Evolutionary conservation across 1,140 invertebrate species (phyloP).

Genomic region (Arion vulgaris): DNA sequence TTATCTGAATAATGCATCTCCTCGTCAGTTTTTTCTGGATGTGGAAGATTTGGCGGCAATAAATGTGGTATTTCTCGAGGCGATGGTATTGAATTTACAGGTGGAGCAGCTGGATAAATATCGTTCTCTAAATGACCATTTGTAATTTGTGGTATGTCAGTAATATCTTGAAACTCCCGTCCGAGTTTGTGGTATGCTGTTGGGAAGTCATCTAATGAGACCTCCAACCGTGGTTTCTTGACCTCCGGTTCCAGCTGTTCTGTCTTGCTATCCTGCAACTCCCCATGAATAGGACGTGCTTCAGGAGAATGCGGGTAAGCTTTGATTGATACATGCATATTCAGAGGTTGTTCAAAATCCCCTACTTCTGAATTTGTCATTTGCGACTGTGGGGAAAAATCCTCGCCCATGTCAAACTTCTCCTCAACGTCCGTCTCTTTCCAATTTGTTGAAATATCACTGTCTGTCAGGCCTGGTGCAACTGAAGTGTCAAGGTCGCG

Average conservation of each 20-base stretch:
- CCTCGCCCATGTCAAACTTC: slow-evolving; percentile 3
- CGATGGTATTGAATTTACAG: slow-evolving; percentile 41
- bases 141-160: slow-evolving; percentile 77
- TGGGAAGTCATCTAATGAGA: slow-evolving; percentile 54
- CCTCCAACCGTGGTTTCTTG: slow-evolving; percentile 38
- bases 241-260: slow-evolving; percentile 30
- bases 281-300: slow-evolving; percentile 42
- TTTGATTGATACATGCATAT: slow-evolving; percentile 44
- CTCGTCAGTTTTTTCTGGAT: background rate
- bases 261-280: slow-evolving; percentile 32
- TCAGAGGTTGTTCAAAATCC: slow-evolving; percentile 46
- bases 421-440: background rate
- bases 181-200: slow-evolving; percentile 70
- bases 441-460: background rate
- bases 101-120: slow-evolving; percentile 41
- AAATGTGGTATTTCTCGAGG: slow-evolving; percentile 10
- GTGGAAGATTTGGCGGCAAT: slow-evolving; percentile 5
- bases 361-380: slow-evolving; percentile 29
- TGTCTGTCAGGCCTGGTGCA: background rate
- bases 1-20: background rate
- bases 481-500: slow-evolving; percentile 25
- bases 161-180: slow-evolving; percentile 58
- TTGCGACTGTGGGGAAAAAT: background rate
- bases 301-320: slow-evolving; percentile 46
- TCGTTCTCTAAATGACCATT: slow-evolving; percentile 98